Evolutionary conservation across 2,113 vertebrate genomes (phyloP).

Genomic region (Chloropsis cyanopogon): DNA sequence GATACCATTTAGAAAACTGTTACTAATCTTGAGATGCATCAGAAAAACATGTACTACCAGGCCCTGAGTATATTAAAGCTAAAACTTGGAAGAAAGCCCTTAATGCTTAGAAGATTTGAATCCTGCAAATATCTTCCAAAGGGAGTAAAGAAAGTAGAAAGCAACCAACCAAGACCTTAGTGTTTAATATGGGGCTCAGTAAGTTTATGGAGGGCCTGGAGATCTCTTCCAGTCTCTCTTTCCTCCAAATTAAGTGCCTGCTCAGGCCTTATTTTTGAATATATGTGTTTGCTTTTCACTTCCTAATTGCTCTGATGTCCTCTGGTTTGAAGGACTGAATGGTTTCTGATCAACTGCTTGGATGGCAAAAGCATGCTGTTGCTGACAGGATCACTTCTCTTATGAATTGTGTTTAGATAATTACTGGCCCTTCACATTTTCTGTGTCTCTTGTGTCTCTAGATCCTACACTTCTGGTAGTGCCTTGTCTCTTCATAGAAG

Average conservation of each 20-base stretch:
- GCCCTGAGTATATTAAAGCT: background rate
- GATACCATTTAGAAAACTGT: background rate
- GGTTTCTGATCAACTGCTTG: background rate
- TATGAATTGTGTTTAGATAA: background rate
- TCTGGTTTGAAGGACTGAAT: background rate
- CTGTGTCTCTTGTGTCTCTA: background rate
- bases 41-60: background rate
- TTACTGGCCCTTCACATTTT: background rate
- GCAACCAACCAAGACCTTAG: background rate
- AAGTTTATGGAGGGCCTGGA: background rate
- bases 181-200: background rate
- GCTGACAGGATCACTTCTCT: background rate
- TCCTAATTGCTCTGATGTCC: background rate
- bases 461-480: background rate
- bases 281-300: background rate
- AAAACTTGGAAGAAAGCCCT: background rate
- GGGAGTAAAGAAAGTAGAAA: background rate
- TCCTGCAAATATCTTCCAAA: background rate
- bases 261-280: background rate
- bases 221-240: background rate
- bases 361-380: background rate
- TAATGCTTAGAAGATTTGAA: background rate
- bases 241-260: background rate
- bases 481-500: background rate
- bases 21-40: accelerated